Conservation (phyloP, 2,888 invertebrate species). For the Oeneis ivallda region DNA sequence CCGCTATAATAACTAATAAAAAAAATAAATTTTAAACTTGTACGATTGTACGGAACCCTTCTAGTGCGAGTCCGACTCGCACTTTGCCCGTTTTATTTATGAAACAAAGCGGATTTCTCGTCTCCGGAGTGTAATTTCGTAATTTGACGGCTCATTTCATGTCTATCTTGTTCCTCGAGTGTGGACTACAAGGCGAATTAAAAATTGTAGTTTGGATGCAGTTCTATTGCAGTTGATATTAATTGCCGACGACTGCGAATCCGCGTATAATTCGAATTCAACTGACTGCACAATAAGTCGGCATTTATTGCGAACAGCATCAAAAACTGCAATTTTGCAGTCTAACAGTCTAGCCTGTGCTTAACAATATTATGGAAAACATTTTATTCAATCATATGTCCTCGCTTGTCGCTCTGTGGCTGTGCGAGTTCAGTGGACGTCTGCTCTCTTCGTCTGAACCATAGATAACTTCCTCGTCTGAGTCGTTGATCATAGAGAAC, state of each 20-base stretch:
- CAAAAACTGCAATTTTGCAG: too few relatives aligned
- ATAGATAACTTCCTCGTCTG: slow-evolving; percentile 97
- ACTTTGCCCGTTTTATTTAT: too few relatives aligned
- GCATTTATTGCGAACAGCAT: too few relatives aligned
- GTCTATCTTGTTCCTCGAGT: background rate
- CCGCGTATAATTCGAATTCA: too few relatives aligned
- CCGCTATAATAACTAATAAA: too few relatives aligned
- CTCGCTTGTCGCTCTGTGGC: slow-evolving; percentile 83
- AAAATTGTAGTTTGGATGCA: too few relatives aligned
- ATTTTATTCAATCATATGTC: slow-evolving; percentile 64
- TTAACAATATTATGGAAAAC: slow-evolving; percentile 40
- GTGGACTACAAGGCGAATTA: background rate
- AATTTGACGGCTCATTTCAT: background rate
- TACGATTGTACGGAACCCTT: too few relatives aligned
- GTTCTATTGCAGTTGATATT: too few relatives aligned
- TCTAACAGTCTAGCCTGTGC: background rate
- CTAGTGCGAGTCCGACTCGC: too few relatives aligned
- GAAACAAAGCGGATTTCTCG: background rate
- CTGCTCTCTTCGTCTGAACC: slow-evolving; percentile 95
- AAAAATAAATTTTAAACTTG: too few relatives aligned
- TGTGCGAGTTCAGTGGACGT: slow-evolving; percentile 87
- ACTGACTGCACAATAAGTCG: too few relatives aligned
- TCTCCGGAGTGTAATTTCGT: background rate
- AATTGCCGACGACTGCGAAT: too few relatives aligned
- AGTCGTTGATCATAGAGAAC: slow-evolving; percentile 99